Percentiles rank a stretch among this genome's conserved stretches.
Conservation (phyloP, 1,140 invertebrate genomes). For the Drosophila paulistorum region DNA sequence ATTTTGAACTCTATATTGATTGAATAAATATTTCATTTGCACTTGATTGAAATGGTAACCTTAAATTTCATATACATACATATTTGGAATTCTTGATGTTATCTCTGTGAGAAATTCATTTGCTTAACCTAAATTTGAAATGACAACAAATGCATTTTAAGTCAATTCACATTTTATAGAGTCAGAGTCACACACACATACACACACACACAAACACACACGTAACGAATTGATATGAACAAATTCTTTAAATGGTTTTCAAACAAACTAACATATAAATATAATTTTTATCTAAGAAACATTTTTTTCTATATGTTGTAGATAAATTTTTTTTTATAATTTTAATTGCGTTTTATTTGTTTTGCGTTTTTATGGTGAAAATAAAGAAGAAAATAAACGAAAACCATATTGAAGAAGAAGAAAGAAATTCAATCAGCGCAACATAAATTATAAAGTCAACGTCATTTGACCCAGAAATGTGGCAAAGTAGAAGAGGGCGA, state of each 20-base stretch:
- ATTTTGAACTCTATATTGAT: not conserved
- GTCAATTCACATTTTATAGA: constrained; percentile 53
- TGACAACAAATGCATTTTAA: constrained; percentile 54
- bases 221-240: constrained; percentile 20
- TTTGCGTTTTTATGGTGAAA: constrained; percentile 41
- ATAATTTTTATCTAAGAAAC: constrained; percentile 47
- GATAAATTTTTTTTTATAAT: constrained; percentile 55
- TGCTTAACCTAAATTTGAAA: constrained; percentile 16
- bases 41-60: constrained; percentile 4
- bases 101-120: not conserved
- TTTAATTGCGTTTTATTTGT: constrained; percentile 69
- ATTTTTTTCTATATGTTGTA: not conserved
- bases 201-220: constrained; percentile 6
- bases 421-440: constrained; percentile 70
- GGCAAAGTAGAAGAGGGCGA: constrained; percentile 19
- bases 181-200: constrained; percentile 17
- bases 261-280: constrained; percentile 14
- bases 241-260: constrained; percentile 29
- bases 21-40: constrained; percentile 8
- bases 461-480: constrained; percentile 68
- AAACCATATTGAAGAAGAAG: not conserved
- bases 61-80: not conserved
- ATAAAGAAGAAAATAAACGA: constrained; percentile 1
- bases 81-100: not conserved
- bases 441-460: constrained; percentile 65